Evolutionary conservation across 2,888 invertebrate genomes (phyloP), one percentile per base, ranked within the genome.

Genomic region (Mesodorylaimus sp.): DNA sequence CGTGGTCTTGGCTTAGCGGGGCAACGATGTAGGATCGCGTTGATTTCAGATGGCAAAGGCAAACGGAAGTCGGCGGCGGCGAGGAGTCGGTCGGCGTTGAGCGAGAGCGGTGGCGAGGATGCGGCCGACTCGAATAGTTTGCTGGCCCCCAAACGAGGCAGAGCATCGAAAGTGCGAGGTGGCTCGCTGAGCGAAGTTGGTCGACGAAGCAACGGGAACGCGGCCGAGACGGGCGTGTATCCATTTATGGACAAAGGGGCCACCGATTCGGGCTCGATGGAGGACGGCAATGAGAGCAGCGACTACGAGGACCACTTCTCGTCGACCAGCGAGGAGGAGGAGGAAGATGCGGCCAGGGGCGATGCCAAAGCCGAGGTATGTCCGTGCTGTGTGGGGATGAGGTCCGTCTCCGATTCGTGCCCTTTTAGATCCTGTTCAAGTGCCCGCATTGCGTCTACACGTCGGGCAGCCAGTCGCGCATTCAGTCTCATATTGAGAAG

Each of bases 371-470:
- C 26, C 10, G 50, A 48, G 13, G 51, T 54, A 10, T 36, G 48
- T 24, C 19, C 16, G 10, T 52, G 53, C 19, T 50, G 49, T 37
- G 54, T 55, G 3, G 56, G 52, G 19, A 48, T 37, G 10, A 21
- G 19, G 7, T 10, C 41, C n/a, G 54, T 50, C 24, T 51, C 53
- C 23, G 55, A 55, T 52, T 52, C 51, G 23, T 52, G 51, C 16
- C 37, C n/a, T 48, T 48, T 16, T 45, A 57, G 56, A 29, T 47
- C 2, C 41, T 55, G 47, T 47, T 59, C 25, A 57, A 57, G 41
- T 75, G 75, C 59, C 75, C 74, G 21, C 70, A 75, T 50, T 76
- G 76, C 60, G 69, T 69, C 45, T 73, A 71, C 54, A 67, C 68
- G 42, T 71, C 75, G 26, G 70, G 71, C 55, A 72, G 73, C 54